These are phyloP conservation scores for Tipula vernalis DNA, from an alignment of 2,888 invertebrate genomes.

Conservation along the genomic window DNA sequence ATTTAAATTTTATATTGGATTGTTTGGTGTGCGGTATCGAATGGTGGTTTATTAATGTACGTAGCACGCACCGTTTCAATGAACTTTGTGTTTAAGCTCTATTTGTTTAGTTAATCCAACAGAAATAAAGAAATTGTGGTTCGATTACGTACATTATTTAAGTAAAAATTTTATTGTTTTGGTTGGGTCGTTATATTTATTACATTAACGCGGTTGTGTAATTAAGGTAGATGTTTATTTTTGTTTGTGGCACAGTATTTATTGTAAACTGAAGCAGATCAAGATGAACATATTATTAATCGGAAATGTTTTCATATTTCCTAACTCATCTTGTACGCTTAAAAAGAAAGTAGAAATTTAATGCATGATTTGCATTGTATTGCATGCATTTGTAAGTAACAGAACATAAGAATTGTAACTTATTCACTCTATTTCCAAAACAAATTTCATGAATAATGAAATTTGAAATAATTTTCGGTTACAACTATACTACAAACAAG, in stretches of 20 bases:
- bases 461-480: no score
- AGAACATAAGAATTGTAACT: no score
- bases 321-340: no score
- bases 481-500: no score
- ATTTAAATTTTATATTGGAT: not conserved
- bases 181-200: not conserved
- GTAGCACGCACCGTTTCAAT: not conserved
- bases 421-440: no score
- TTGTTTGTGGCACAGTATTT: not conserved
- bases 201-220: not conserved
- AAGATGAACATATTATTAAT: not conserved
- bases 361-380: no score
- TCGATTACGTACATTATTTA: not conserved
- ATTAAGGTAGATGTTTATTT: not conserved
- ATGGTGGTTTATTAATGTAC: not conserved
- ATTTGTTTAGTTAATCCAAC: not conserved
- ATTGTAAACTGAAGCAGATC: not conserved
- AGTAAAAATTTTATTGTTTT: not conserved
- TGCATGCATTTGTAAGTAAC: no score
- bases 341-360: not conserved
- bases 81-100: not conserved
- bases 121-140: not conserved
- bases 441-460: no score
- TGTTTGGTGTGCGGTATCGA: not conserved
- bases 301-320: not conserved